A percentile compares a stretch with the other conserved stretches of the same genome.
These are phyloP conservation scores for Iguana delicatissima DNA, from an alignment of 2,797 vertebrate species.

Conservation along the genomic window DNA sequence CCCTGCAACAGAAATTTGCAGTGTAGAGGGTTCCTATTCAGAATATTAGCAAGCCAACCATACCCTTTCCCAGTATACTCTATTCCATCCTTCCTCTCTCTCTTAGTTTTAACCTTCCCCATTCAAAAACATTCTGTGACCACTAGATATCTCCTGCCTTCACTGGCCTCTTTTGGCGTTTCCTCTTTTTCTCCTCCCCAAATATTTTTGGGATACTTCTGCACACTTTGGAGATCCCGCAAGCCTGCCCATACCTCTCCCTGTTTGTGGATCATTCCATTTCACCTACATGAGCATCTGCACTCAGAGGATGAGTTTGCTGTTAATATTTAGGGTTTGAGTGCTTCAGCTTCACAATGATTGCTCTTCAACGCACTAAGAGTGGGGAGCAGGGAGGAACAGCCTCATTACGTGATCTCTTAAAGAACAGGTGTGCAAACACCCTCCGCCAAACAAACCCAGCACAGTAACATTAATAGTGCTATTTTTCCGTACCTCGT, in stretches of 20 bases:
- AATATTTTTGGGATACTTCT: neutral
- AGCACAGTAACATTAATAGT: neutral
- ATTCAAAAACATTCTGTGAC: neutral
- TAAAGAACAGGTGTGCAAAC: neutral
- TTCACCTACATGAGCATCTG: neutral
- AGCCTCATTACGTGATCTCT: neutral
- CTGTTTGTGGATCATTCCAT: neutral
- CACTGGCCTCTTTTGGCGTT: neutral
- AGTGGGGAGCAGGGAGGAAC: neutral
- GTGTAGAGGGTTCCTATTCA: neutral
- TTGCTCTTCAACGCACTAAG: neutral
- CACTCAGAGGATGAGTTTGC: neutral
- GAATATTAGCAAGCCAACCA: no score
- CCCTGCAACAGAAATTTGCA: neutral
- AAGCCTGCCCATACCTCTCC: no score
- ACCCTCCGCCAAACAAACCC: neutral
- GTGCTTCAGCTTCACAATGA: neutral
- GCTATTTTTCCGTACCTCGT: conserved; percentile 85
- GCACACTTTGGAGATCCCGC: neutral
- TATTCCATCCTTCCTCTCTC: neutral
- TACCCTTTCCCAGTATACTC: neutral
- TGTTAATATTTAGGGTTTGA: neutral
- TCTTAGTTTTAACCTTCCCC: neutral
- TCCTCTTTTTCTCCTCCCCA: neutral
- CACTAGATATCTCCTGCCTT: neutral